These are phyloP conservation scores for Narcine bancroftii DNA, from an alignment of 2,113 vertebrate species.

Conservation along the genomic window DNA sequence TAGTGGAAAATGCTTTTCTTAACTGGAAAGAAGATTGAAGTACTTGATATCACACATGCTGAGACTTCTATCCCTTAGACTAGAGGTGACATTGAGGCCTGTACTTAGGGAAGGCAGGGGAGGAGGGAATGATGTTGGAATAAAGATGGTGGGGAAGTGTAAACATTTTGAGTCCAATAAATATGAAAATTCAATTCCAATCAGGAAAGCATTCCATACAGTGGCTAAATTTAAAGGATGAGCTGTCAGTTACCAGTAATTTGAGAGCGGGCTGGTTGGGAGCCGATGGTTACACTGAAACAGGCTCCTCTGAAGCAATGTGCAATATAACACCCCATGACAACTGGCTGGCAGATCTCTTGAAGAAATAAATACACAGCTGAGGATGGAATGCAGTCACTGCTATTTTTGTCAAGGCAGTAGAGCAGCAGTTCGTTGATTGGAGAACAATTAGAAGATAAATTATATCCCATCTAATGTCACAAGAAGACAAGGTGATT, in stretches of 20 bases:
- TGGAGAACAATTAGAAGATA: slow-evolving; percentile 31
- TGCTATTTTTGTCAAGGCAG: slow-evolving; percentile 26
- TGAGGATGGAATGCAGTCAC: slow-evolving; percentile 21
- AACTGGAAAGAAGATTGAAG: background rate
- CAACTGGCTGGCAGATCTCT: slow-evolving; percentile 28
- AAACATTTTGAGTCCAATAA: background rate
- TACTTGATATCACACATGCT: background rate
- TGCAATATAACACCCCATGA: slow-evolving; percentile 18
- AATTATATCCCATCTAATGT: background rate
- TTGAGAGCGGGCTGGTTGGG: background rate
- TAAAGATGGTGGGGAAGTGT: background rate
- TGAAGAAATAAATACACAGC: slow-evolving; percentile 34
- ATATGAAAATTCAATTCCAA: background rate
- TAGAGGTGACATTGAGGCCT: background rate
- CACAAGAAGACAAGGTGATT: slow-evolving; percentile 5
- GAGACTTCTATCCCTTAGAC: background rate
- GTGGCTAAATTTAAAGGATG: slow-evolving; percentile 9
- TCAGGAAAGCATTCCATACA: background rate
- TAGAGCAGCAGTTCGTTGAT: background rate
- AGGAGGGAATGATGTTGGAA: too few species aligned
- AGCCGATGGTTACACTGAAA: background rate
- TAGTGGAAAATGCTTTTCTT: background rate
- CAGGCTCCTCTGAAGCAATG: background rate
- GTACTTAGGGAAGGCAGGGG: background rate
- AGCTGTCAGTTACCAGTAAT: slow-evolving; percentile 16